Evolutionary conservation across 2,888 invertebrate species (phyloP), one percentile per base, ranked within the genome.

Genomic region (Noctua pronuba): DNA sequence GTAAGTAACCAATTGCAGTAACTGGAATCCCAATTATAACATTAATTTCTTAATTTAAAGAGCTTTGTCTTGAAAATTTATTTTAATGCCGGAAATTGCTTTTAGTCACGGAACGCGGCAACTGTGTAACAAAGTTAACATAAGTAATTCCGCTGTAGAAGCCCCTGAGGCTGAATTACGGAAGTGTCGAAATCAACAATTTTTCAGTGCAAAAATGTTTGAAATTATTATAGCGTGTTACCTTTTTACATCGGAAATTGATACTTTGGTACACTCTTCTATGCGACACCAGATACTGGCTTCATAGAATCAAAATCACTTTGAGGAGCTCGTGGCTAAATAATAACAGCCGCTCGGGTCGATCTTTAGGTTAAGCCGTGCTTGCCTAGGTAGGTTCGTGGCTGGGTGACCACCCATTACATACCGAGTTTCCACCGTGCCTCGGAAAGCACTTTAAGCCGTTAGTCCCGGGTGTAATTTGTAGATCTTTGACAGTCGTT

Each of bases 11-110:
- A 80, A 55, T 69, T 72, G 60, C 11, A 69, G 58, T 70, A 79
- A 82, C 46, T 60, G 55, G 18, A 73, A 58, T 80, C 31, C 46
- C 35, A 68, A 70, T 86, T 73, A 73, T n/a, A 58, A 49, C 73
- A 62, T 62, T 70, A 62, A 68, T 62, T 71, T 76, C 62, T 49
- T 44, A 46, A 69, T 65, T 55, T 41, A 58, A 31, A 60, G n/a
- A 52, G n/a, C 46, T 75, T 44, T 44, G 52, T 35, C 38, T 58
- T 49, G 41, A 60, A 46, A 78, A 79, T 58, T 65, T 72, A 41
- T 66, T 72, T 31, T 18, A 77, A 67, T 79, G 69, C 60, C 18
- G 49, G 4, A 28, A 67, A 77, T 79, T 79, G 77, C 41, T 69
- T 62, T 62, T 44, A 68, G 18, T 62, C 41, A 44, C 41, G n/a